Evolutionary conservation across 2,797 vertebrate genomes (phyloP).

Genomic region (Cygnus olor): DNA sequence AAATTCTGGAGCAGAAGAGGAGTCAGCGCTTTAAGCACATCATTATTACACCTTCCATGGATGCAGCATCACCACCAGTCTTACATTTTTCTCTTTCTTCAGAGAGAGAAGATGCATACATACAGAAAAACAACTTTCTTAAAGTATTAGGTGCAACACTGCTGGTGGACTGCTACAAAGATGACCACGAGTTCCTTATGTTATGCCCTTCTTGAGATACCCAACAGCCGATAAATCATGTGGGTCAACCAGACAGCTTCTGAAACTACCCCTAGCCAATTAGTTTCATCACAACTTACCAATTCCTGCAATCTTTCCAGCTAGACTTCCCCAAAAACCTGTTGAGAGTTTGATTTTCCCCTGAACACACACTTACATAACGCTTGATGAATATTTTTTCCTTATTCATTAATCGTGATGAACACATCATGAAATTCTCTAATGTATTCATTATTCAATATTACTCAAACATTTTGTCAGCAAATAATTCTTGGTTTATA

Average conservation of each 20-base stretch:
- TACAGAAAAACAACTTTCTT: not conserved
- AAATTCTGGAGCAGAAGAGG: not conserved
- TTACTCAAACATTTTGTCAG: constrained; percentile 67
- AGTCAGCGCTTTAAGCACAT: not conserved
- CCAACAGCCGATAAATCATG: not conserved
- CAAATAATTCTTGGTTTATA: constrained; percentile 56
- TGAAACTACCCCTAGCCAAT: not conserved
- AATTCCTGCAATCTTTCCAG: not conserved
- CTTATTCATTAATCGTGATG: constrained; percentile 26
- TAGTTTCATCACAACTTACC: not conserved
- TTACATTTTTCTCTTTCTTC: not conserved
- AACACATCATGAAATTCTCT: constrained; percentile 48
- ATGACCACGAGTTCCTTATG: not conserved
- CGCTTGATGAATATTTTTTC: not conserved
- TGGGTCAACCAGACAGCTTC: not conserved
- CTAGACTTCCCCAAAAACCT: not conserved
- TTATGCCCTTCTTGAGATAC: not conserved
- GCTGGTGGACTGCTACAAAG: not conserved
- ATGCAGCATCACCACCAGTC: not conserved
- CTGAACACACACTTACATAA: constrained; percentile 14
- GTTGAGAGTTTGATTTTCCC: not conserved
- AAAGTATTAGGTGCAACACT: not conserved
- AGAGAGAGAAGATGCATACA: not conserved
- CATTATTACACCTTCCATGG: not conserved
- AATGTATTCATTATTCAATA: constrained; percentile 55